Conservation (phyloP, 2,113 vertebrate genomes). For the Podarcis cretensis region DNA sequence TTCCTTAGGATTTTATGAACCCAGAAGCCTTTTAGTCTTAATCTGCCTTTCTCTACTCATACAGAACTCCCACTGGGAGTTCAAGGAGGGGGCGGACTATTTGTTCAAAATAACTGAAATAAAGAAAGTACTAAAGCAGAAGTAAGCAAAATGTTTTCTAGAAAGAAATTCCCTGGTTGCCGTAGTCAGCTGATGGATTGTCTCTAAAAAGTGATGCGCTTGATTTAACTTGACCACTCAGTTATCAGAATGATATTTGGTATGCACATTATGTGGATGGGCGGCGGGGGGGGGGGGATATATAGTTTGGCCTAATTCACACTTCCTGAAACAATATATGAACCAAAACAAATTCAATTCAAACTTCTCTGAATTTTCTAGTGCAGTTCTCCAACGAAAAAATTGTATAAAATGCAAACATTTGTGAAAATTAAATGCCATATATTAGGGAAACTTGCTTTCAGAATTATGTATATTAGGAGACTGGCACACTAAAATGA, state of each 20-base stretch:
- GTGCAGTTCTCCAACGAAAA: too few species aligned
- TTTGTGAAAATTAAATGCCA: neutral
- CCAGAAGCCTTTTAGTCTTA: slow-evolving; percentile 5
- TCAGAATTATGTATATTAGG: too few species aligned
- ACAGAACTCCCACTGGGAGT: slow-evolving; percentile 23
- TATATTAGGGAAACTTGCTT: neutral
- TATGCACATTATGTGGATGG: neutral
- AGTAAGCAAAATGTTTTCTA: neutral
- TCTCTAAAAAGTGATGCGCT: neutral
- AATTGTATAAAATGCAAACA: too few species aligned
- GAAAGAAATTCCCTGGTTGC: neutral
- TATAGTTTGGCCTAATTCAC: too few species aligned
- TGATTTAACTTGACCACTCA: neutral
- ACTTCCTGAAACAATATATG: too few species aligned
- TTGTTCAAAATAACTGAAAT: neutral
- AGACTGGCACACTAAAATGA: too few species aligned
- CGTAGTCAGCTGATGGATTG: neutral
- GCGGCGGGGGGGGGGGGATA: too few species aligned
- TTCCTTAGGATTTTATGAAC: neutral
- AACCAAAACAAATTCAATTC: too few species aligned
- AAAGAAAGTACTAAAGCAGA: neutral
- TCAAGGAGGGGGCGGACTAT: slow-evolving; percentile 2
- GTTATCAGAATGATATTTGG: neutral
- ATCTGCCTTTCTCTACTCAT: neutral
- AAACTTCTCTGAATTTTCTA: too few species aligned